A percentile compares a stretch with the other conserved stretches of the same genome.
phyloP scores from a whole-genome alignment of 2,113 vertebrate species.

The Microtus ochrogaster region DNA sequence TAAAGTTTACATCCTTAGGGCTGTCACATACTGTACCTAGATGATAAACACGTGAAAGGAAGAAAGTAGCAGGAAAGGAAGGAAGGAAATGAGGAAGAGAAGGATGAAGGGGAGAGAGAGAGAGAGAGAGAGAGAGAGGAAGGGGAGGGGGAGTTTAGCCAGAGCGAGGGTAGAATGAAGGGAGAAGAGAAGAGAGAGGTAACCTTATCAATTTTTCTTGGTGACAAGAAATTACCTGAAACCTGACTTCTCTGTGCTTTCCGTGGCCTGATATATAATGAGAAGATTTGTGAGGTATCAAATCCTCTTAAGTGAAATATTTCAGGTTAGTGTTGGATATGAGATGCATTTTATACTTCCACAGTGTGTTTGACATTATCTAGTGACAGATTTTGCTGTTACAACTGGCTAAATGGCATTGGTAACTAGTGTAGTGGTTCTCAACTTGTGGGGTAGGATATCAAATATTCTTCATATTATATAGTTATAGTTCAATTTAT shows the following conservation, averaged over 20 bases:
- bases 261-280: neutral
- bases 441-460: neutral
- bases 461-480: neutral
- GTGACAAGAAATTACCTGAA: neutral
- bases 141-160: neutral
- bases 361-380: neutral
- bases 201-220: neutral
- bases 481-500: neutral
- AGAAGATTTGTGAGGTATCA: neutral
- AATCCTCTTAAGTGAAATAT: neutral
- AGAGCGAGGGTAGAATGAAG: neutral
- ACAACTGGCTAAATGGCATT: neutral
- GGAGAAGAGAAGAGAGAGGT: neutral
- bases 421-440: neutral
- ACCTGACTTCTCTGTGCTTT: neutral
- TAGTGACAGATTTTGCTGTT: neutral
- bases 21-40: neutral
- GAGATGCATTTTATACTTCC: neutral
- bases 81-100: neutral
- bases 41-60: neutral
- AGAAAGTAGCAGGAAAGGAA: neutral
- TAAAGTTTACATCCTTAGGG: neutral
- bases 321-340: neutral
- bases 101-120: neutral
- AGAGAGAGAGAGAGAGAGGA: too few species aligned